A percentile compares a stretch with the other conserved stretches of the same genome.
Evolutionary conservation across 2,113 vertebrate genomes (phyloP).

Genomic region (Peromyscus maniculatus): DNA sequence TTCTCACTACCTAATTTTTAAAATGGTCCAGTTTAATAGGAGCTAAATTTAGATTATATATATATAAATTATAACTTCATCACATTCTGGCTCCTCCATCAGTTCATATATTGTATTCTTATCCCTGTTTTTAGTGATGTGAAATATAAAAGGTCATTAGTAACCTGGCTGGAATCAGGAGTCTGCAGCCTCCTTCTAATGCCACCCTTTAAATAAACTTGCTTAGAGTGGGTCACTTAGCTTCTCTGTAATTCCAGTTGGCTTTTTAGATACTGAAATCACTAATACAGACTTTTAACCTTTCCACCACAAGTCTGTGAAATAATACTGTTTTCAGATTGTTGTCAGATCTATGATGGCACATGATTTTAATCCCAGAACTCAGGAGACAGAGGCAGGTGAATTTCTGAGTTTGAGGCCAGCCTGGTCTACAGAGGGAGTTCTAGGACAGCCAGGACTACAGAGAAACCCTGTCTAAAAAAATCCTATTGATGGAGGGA

Average conservation of each 20-base stretch:
- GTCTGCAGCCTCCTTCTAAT: background rate
- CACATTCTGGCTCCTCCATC: background rate
- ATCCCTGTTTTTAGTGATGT: background rate
- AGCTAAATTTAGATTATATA: background rate
- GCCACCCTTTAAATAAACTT: background rate
- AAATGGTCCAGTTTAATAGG: slow-evolving; percentile 35
- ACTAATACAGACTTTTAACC: background rate
- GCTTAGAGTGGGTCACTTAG: background rate
- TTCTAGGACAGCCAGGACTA: background rate
- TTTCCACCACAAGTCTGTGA: background rate
- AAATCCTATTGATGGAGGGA: background rate
- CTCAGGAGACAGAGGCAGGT: background rate
- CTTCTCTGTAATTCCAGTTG: background rate
- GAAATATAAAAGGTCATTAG: background rate
- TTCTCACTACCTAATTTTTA: background rate
- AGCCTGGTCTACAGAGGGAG: background rate
- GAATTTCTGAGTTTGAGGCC: background rate
- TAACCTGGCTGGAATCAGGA: background rate
- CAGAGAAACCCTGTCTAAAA: background rate
- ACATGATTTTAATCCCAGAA: background rate
- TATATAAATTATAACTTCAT: slow-evolving; percentile 30
- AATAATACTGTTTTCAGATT: background rate
- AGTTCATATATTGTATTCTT: slow-evolving; percentile 1
- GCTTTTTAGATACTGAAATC: background rate
- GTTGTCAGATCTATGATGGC: background rate